These are phyloP conservation scores for Oreotragus oreotragus DNA, from an alignment of 2,113 vertebrate genomes.

Conservation along the genomic window DNA sequence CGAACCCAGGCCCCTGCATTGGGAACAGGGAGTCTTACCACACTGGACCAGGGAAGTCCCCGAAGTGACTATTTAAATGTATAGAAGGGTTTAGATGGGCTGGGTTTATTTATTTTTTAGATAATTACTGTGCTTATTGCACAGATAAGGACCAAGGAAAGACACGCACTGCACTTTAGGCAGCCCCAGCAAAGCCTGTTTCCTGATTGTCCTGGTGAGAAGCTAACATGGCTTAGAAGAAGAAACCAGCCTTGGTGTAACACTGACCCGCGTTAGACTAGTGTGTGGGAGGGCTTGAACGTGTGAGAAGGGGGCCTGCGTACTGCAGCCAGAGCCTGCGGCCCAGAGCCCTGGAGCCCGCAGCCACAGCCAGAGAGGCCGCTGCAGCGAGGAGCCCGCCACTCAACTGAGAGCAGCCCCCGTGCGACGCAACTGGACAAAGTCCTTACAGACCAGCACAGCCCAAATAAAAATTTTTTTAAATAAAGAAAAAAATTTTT, in stretches of 20 bases:
- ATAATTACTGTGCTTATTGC: background rate
- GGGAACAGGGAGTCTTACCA: background rate
- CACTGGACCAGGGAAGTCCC: background rate
- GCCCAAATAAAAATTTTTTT: background rate
- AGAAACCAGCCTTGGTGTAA: accelerated
- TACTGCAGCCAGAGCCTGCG: background rate
- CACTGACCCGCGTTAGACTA: accelerated
- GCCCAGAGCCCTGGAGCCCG: background rate
- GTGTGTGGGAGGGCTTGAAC: too few species aligned
- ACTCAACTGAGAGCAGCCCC: accelerated
- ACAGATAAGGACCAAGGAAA: background rate
- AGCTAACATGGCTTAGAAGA: background rate
- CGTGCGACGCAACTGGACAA: accelerated
- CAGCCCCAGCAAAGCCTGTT: background rate
- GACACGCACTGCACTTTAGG: too few species aligned
- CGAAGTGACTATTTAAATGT: background rate
- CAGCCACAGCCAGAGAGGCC: background rate
- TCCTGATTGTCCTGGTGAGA: background rate
- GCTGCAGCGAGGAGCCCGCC: background rate
- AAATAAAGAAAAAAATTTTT: background rate
- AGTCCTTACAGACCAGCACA: background rate
- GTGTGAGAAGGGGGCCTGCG: accelerated
- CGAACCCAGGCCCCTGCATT: background rate
- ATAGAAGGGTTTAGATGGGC: background rate
- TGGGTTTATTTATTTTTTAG: background rate